These are phyloP conservation scores for Epizoanthus rinbou DNA, from an alignment of 92 coral and sea anemone species.

Conservation along the genomic window DNA sequence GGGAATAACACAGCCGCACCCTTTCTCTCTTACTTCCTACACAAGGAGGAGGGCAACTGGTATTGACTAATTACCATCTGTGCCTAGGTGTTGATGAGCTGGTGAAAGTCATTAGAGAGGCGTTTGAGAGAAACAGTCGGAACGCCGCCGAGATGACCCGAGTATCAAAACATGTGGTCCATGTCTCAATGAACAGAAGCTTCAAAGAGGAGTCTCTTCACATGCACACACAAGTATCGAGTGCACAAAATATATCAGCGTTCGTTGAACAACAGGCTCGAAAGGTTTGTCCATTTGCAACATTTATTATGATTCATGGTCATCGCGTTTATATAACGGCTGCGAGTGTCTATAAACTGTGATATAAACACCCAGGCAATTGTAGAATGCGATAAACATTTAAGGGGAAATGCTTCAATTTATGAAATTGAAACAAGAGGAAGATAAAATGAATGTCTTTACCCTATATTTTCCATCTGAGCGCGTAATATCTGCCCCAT, in stretches of 20 bases:
- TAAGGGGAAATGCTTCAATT: too few relatives aligned
- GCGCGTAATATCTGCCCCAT: too few relatives aligned
- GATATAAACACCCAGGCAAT: background rate
- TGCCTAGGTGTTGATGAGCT: slow-evolving; percentile 52
- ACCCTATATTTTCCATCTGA: too few relatives aligned
- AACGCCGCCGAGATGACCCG: slow-evolving; percentile 1
- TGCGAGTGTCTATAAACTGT: background rate
- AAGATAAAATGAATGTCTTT: too few relatives aligned
- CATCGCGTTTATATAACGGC: background rate
- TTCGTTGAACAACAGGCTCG: slow-evolving; percentile 46
- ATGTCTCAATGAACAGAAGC: slow-evolving; percentile 48
- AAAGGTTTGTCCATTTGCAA: slow-evolving; percentile 49
- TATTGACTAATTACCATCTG: background rate
- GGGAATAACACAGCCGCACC: too few relatives aligned
- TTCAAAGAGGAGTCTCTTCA: slow-evolving; percentile 28
- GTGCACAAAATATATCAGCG: slow-evolving; percentile 69
- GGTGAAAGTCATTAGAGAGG: slow-evolving; percentile 12
- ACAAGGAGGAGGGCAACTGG: too few relatives aligned
- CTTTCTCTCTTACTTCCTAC: too few relatives aligned
- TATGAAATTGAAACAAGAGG: too few relatives aligned
- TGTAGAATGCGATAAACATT: too few relatives aligned
- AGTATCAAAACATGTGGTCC: slow-evolving; percentile 33
- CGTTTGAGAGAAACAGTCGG: slow-evolving; percentile 23
- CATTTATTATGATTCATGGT: background rate
- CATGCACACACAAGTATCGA: slow-evolving; percentile 27